Evolutionary conservation across 2,797 vertebrate species (phyloP).

Genomic region (Acanthiza pusilla): DNA sequence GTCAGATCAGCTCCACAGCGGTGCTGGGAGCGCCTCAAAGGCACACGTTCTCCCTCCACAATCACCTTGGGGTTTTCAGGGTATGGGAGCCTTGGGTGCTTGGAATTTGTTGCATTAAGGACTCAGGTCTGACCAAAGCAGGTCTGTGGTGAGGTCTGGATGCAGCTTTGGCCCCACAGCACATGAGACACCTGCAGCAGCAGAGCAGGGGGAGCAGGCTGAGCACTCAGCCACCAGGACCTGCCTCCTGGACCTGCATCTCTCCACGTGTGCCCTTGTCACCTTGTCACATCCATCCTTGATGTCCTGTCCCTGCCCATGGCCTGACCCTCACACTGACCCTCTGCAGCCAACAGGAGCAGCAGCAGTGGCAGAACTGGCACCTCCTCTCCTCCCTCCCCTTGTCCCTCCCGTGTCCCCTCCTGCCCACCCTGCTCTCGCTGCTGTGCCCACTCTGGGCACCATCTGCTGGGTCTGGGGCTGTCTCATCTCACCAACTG

Average conservation of each 20-base stretch:
- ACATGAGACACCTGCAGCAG: neutral
- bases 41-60: neutral
- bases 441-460: neutral
- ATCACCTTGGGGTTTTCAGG: accelerated
- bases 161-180: neutral
- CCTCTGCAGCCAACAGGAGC: neutral
- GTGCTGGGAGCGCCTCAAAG: neutral
- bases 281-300: neutral
- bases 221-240: neutral
- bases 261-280: accelerated
- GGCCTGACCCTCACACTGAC: neutral
- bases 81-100: accelerated
- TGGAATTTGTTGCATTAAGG: neutral
- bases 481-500: slow-evolving; percentile 57
- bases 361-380: neutral
- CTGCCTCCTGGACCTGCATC: neutral
- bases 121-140: accelerated
- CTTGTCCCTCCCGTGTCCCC: neutral
- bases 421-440: neutral
- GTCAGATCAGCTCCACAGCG: neutral
- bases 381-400: neutral
- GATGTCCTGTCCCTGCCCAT: neutral
- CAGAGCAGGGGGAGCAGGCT: neutral
- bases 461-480: slow-evolving; percentile 54
- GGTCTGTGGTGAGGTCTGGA: neutral